Conservation (phyloP, 2,888 invertebrate genomes). For the Slavum lentiscoides region DNA sequence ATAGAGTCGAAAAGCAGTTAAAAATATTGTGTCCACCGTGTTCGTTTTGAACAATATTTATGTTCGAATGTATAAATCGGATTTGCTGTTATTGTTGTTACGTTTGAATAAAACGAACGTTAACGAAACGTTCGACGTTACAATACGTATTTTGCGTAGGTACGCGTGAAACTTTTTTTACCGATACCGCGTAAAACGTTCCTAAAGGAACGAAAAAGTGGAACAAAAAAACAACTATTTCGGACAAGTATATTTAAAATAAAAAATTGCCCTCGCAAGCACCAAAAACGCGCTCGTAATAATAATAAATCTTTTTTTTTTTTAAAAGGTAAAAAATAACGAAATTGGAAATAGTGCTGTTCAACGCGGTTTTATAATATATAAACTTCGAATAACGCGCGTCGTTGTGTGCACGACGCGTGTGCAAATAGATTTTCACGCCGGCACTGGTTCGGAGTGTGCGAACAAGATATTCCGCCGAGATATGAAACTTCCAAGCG, state of each 20-base stretch:
- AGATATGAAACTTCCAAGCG: slow-evolving; percentile 41
- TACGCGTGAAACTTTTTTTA: too few relatives aligned
- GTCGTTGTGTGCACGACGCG: slow-evolving; percentile 3
- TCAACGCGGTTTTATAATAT: slow-evolving; percentile 13
- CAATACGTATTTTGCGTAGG: too few relatives aligned
- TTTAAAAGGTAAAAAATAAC: slow-evolving; percentile 3
- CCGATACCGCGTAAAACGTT: neutral
- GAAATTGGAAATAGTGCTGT: slow-evolving; percentile 6
- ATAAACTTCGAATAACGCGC: slow-evolving; percentile 40
- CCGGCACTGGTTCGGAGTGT: neutral
- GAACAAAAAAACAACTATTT: neutral
- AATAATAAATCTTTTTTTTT: slow-evolving; percentile 45
- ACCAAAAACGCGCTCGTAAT: neutral
- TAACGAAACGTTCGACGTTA: too few relatives aligned
- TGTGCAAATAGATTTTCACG: slow-evolving; percentile 47
- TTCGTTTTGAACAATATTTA: too few relatives aligned
- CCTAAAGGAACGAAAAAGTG: neutral
- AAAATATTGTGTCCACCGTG: too few relatives aligned
- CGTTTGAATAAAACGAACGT: too few relatives aligned
- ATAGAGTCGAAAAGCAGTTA: too few relatives aligned
- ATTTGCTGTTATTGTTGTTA: too few relatives aligned
- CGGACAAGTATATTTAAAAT: neutral
- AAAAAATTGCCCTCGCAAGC: neutral
- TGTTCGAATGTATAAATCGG: too few relatives aligned
- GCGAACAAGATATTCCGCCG: slow-evolving; percentile 35